Percentiles rank a stretch among this genome's conserved stretches.
These are phyloP conservation scores for Phymastichus coffea DNA, from an alignment of 1,140 invertebrate genomes.

Conservation along the genomic window DNA sequence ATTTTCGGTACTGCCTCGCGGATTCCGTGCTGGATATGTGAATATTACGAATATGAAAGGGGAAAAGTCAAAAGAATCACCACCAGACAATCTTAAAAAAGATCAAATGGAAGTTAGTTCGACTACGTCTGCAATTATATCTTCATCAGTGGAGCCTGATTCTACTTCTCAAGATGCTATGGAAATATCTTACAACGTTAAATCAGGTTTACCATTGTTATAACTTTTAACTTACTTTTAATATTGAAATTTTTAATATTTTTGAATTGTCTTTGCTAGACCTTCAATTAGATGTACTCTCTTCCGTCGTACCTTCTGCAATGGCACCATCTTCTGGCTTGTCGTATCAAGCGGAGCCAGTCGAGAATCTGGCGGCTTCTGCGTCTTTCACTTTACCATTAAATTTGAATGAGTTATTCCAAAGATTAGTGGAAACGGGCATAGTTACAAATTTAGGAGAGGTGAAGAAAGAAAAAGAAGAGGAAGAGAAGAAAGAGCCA, in stretches of 20 bases:
- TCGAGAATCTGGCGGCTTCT: conserved; percentile 42
- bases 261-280: conserved; percentile 39
- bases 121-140: conserved; percentile 6
- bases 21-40: conserved; percentile 68
- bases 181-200: conserved; percentile 38
- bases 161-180: conserved; percentile 48
- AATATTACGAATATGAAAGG: conserved; percentile 70
- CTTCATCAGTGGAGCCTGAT: conserved; percentile 39
- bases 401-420: conserved; percentile 80
- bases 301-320: conserved; percentile 64
- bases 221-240: conserved; percentile 18
- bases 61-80: conserved; percentile 46
- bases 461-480: conserved; percentile 52
- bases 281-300: conserved; percentile 62
- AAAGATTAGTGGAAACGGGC: conserved; percentile 81
- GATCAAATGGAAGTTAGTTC: conserved; percentile 4
- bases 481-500: conserved; percentile 52
- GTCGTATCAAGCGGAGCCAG: conserved; percentile 56
- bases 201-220: conserved; percentile 34
- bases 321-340: conserved; percentile 61
- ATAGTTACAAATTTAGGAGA: conserved; percentile 64
- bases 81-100: conserved; percentile 36
- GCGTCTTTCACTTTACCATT: conserved; percentile 52
- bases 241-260: conserved; percentile 27
- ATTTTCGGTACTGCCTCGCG: conserved; percentile 76